Evolutionary conservation across 2,797 vertebrate genomes (phyloP), one percentile per base, ranked within the genome.

Genomic region (Hybognathus amarus): DNA sequence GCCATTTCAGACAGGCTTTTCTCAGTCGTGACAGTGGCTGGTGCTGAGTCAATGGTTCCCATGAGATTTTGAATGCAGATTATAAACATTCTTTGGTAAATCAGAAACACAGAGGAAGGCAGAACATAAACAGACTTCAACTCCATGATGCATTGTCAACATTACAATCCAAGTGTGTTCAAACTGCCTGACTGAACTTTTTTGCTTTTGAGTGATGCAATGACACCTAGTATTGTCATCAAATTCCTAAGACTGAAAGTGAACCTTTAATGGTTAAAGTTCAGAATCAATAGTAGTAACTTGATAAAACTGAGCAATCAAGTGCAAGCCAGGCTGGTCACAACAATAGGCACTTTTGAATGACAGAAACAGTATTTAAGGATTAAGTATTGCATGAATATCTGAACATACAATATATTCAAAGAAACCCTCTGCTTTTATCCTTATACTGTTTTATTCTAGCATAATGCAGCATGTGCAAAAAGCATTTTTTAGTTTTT

Each of bases 21-120:
- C 30, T 79, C 36, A 33, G 56, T 30, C 18, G 15, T n/a, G 52
- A 40, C 66, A 30, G 36, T 45, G 66, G 67, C 38, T 69, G 67
- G 52, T 64, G 79, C 9, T 0, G 79, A 81, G 69, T 81, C 79
- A 47, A 63, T 50, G 56, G 40, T 81, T 74, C 79, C 79, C 69
- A 81, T 50, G 79, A 63, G 68, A 63, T 42, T 81, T 36, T 38
- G 20, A 56, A 74, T 22, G 15, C 15, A 50, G 30, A 73, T 74
- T 50, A 71, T 63, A 50, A 73, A 73, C 56, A 81, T 73, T 73
- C 69, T 50, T 73, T 81, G 69, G 56, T 64, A 61, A n/a, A 71
- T 47, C 38, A 70, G 64, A 79, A 80, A 36, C n/a, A 45, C 36
- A 80, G 40, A 81, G 68, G 56, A 81, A 81, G 22, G 22, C 68